Conservation (phyloP, 2,113 vertebrate species). For the Siniperca knerii region DNA sequence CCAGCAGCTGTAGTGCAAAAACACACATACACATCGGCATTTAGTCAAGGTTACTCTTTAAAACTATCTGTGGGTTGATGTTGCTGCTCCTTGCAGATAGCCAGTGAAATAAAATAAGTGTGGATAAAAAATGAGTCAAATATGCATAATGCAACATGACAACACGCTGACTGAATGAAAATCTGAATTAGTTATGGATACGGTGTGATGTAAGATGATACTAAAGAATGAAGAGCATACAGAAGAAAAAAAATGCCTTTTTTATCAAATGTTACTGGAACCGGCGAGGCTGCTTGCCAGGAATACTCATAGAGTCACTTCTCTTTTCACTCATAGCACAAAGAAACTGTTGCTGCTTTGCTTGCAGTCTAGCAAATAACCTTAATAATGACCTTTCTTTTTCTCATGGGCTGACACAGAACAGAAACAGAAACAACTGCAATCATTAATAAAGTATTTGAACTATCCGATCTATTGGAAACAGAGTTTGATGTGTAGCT, state of each 20-base stretch:
- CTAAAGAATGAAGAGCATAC: conserved; percentile 7
- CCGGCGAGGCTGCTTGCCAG: neutral
- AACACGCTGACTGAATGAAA: neutral
- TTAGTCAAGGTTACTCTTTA: no score
- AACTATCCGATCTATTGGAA: neutral
- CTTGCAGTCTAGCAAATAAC: conserved; percentile 9
- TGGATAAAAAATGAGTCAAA: neutral
- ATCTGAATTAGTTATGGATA: neutral
- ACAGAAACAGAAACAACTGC: conserved; percentile 40
- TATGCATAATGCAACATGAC: neutral
- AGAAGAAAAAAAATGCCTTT: neutral
- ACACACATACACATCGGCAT: neutral
- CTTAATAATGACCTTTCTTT: conserved; percentile 13
- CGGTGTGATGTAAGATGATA: neutral
- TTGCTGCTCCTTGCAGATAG: neutral
- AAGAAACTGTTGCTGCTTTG: conserved; percentile 21
- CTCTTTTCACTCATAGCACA: conserved; percentile 1
- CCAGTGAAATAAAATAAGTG: neutral
- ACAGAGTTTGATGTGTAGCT: neutral
- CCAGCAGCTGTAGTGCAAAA: neutral
- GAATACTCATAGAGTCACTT: conserved; percentile 37
- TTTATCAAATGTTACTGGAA: conserved; percentile 44
- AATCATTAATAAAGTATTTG: neutral
- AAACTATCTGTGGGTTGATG: neutral
- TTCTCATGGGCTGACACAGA: neutral